Conservation (phyloP, 2,888 invertebrate species). For the Nomada ruficornis region DNA sequence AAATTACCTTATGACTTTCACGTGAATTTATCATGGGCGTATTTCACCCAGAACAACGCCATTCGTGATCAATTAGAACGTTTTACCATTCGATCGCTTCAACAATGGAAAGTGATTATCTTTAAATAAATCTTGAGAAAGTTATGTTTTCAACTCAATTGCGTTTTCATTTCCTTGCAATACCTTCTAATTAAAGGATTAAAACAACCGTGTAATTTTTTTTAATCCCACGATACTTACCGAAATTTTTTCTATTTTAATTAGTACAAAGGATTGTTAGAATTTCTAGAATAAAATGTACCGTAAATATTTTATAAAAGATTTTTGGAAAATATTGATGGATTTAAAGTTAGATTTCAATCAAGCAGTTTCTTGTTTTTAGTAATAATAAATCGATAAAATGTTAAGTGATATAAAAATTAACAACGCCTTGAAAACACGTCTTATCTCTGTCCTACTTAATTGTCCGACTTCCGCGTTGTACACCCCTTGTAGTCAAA, state of each 20-base stretch:
- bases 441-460: slow-evolving; percentile 33
- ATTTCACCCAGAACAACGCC: slow-evolving; percentile 41
- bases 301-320: neutral
- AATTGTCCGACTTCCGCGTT: slow-evolving; percentile 53
- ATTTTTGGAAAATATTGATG: neutral
- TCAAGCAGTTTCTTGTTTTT: neutral
- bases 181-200: too few relatives aligned
- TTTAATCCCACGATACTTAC: too few relatives aligned
- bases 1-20: slow-evolving; percentile 60
- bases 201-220: too few relatives aligned
- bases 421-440: neutral
- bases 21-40: slow-evolving; percentile 58
- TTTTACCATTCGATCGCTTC: slow-evolving; percentile 16
- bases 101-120: neutral
- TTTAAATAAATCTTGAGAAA: neutral
- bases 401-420: neutral
- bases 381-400: neutral
- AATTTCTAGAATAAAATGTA: neutral
- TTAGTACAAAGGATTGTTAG: too few relatives aligned
- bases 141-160: neutral
- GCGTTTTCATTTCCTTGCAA: neutral
- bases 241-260: too few relatives aligned
- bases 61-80: slow-evolving; percentile 51
- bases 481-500: slow-evolving; percentile 21
- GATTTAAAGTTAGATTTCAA: neutral